Evolutionary conservation across 2,113 vertebrate species (phyloP).

Genomic region (Festucalex cinctus): DNA sequence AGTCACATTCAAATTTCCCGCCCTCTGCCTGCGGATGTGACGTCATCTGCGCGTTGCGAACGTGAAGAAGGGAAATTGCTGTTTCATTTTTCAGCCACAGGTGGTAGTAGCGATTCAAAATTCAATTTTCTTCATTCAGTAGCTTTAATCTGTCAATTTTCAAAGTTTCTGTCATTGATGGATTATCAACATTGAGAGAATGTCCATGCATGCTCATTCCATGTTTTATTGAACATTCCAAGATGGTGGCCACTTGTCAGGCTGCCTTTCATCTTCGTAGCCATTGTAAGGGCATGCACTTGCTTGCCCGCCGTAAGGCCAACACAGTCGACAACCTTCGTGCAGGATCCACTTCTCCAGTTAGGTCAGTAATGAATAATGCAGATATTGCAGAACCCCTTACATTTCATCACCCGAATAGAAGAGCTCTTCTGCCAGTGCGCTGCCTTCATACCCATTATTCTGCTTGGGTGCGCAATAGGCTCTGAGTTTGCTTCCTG

Average conservation of each 20-base stretch:
- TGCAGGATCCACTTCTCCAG: constrained; percentile 33
- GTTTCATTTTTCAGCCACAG: too few relatives aligned
- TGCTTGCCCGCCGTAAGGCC: constrained; percentile 4
- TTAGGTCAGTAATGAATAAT: constrained; percentile 65
- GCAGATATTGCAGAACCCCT: constrained; percentile 61
- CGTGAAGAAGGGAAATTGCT: too few relatives aligned
- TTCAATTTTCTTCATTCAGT: too few relatives aligned
- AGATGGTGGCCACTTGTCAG: neutral
- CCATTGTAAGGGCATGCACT: neutral
- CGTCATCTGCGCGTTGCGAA: too few relatives aligned
- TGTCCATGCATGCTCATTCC: too few relatives aligned
- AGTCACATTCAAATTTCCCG: too few relatives aligned
- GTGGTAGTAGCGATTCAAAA: too few relatives aligned
- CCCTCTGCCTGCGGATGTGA: too few relatives aligned
- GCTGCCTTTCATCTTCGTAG: neutral
- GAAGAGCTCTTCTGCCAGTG: constrained; percentile 36
- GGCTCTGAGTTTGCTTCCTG: constrained; percentile 20
- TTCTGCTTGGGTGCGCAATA: constrained; percentile 46
- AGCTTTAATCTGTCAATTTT: too few relatives aligned
- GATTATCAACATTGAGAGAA: too few relatives aligned
- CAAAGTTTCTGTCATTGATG: too few relatives aligned
- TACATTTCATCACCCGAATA: constrained; percentile 35
- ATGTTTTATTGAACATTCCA: too few relatives aligned
- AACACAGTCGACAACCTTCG: constrained; percentile 20
- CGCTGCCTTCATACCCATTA: constrained; percentile 58